phyloP scores from a whole-genome alignment of 2,113 vertebrate species.

The Taxidea taxus region DNA sequence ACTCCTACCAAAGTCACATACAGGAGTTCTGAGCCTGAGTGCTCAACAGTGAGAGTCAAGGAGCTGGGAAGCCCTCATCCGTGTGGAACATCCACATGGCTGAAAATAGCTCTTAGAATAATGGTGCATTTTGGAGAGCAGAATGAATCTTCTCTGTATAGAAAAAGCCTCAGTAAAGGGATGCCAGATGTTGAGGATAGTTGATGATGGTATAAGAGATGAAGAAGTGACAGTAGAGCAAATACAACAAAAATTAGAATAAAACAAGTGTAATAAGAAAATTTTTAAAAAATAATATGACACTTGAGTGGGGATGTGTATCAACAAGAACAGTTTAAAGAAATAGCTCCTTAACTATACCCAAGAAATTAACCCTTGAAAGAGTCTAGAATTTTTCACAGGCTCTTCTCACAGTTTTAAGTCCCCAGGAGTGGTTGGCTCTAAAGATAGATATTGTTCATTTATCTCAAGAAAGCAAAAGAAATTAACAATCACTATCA shows the following conservation, averaged over 20 bases:
- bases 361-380: background rate
- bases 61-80: background rate
- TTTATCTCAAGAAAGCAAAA: background rate
- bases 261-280: background rate
- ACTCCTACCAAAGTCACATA: background rate
- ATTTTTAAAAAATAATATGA: background rate
- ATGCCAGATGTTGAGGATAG: too few species aligned
- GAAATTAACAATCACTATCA: background rate
- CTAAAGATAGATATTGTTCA: background rate
- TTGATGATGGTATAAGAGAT: background rate
- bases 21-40: background rate
- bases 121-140: fast-evolving
- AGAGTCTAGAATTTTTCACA: background rate
- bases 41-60: background rate
- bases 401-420: background rate
- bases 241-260: background rate
- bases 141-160: background rate
- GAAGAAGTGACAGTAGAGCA: background rate
- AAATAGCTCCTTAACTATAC: background rate
- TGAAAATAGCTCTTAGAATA: background rate
- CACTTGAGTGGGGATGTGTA: background rate
- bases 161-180: background rate
- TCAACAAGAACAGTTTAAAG: background rate
- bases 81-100: fast-evolving
- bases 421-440: background rate